Evolutionary conservation across 2,113 vertebrate species (phyloP).

Genomic region (Neolamprologus brichardi): DNA sequence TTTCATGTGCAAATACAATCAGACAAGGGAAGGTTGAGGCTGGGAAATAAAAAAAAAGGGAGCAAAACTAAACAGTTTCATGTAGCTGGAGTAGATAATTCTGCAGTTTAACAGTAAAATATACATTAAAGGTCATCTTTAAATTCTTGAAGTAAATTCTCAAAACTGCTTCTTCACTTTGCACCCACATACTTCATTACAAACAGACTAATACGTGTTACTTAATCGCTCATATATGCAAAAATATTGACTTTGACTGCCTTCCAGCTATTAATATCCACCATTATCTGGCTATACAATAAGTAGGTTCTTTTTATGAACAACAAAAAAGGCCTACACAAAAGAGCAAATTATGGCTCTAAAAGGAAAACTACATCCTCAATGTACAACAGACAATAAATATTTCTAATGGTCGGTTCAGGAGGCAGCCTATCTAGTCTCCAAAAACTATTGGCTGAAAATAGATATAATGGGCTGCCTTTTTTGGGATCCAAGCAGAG

Average conservation of each 20-base stretch:
- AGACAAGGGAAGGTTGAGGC: background rate
- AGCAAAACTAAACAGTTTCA: background rate
- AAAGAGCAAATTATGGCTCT: background rate
- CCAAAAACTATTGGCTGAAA: background rate
- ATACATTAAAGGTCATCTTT: background rate
- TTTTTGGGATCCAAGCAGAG: background rate
- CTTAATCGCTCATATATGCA: constrained; percentile 10
- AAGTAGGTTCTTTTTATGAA: background rate
- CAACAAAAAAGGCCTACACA: background rate
- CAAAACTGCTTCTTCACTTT: background rate
- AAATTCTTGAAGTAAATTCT: background rate
- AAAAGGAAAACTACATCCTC: background rate
- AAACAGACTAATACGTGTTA: background rate
- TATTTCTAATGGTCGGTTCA: background rate
- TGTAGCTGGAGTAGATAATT: background rate
- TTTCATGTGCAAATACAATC: background rate
- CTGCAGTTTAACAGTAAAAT: background rate
- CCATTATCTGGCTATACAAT: background rate
- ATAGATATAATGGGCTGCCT: background rate
- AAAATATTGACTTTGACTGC: constrained; percentile 1
- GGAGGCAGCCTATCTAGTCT: background rate
- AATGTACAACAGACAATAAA: background rate
- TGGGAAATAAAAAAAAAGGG: background rate
- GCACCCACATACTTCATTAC: background rate
- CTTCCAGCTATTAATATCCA: constrained; percentile 8